Evolutionary conservation across 2,797 vertebrate genomes (phyloP).

Genomic region (Gouania willdenowi): DNA sequence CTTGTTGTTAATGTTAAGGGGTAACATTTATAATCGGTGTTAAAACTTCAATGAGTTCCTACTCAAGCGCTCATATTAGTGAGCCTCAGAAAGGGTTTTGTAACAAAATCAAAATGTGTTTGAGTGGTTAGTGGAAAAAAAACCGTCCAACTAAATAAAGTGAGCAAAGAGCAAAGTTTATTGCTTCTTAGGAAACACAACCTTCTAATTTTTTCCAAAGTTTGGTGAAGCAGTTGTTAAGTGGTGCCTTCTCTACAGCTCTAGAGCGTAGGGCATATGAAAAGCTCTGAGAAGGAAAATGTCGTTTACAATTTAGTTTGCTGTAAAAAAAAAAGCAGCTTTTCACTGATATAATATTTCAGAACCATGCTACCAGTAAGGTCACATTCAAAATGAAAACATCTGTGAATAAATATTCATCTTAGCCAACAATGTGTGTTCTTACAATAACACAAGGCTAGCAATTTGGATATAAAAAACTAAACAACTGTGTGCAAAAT

Average conservation of each 20-base stretch:
- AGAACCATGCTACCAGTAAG: no score
- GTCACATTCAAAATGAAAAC: no score
- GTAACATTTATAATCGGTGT: no score
- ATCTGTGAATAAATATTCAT: no score
- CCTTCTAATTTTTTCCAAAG: conserved; percentile 14
- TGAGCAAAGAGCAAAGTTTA: conserved; percentile 19
- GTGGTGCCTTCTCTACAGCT: conserved; percentile 5
- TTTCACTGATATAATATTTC: conserved; percentile 14
- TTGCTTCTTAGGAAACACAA: conserved; percentile 20
- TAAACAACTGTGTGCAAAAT: no score
- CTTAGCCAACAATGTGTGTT: no score
- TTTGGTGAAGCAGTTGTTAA: conserved; percentile 8
- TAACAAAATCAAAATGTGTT: conserved; percentile 2
- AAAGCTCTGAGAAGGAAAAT: conserved; percentile 20
- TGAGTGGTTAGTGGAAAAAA: conserved; percentile 6
- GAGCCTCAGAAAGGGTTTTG: no score
- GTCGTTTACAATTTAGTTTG: conserved; percentile 42
- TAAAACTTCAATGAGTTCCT: no score
- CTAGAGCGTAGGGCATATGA: conserved; percentile 14
- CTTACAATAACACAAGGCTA: no score
- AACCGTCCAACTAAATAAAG: conserved; percentile 39
- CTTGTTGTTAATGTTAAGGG: no score
- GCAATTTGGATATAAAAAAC: no score
- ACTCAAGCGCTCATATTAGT: no score
- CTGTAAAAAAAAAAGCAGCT: conserved; percentile 29